Evolutionary conservation across 2,888 invertebrate species (phyloP).

Genomic region (Meloe dianella): DNA sequence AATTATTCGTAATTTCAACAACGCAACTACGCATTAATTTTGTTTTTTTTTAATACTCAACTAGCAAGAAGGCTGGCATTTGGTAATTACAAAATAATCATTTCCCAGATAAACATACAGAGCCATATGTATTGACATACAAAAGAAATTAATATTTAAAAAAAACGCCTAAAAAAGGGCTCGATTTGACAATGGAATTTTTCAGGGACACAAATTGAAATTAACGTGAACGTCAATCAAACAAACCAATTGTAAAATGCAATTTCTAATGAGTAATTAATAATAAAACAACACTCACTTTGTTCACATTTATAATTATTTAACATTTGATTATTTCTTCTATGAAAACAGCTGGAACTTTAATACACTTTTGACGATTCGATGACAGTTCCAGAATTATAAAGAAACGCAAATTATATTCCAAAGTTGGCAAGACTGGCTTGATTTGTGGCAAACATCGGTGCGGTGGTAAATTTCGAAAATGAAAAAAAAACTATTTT

Average conservation of each 20-base stretch:
- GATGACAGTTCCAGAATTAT: conserved; percentile 29
- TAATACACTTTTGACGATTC: neutral
- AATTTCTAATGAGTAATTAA: neutral
- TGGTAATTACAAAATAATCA: neutral
- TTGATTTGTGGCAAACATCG: neutral
- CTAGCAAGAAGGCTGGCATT: too few species aligned
- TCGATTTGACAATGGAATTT: too few species aligned
- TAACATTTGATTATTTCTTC: conserved; percentile 31
- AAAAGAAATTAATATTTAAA: too few species aligned
- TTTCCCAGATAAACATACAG: too few species aligned
- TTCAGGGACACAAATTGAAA: conserved; percentile 17
- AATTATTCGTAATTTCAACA: conserved; percentile 31
- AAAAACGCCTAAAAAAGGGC: too few species aligned
- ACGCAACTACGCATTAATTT: conserved; percentile 36
- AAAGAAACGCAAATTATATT: neutral
- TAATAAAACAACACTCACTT: conserved; percentile 31
- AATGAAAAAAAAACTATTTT: too few species aligned
- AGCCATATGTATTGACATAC: too few species aligned
- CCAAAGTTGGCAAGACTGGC: neutral
- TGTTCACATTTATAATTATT: conserved; percentile 35
- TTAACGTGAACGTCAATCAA: conserved; percentile 31
- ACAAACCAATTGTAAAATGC: conserved; percentile 27
- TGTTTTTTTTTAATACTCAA: too few species aligned
- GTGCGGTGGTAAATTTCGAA: too few species aligned
- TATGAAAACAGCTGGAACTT: conserved; percentile 15